Base-by-base conservation (phyloP, 2,888 invertebrate species). In the Nebria salina region DNA sequence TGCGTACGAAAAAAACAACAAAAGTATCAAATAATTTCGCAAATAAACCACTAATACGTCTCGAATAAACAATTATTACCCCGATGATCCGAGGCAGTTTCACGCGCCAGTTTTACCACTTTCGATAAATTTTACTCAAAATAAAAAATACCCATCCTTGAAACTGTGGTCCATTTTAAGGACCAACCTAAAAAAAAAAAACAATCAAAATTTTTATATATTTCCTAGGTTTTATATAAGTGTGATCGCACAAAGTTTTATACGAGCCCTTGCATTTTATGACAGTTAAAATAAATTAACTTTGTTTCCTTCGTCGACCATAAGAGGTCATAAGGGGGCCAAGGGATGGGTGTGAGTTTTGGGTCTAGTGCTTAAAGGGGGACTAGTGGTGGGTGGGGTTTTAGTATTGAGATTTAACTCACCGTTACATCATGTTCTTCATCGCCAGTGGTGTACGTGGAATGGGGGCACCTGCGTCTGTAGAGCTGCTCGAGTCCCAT, bases 401-500 rank as follows among this genome's bases (percentile, higher is more conserved):
- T 34, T 34, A 34, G 34, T 4, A 34, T 34, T 34, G 5, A 34
- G 5, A 34, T 4, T 4, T 5, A 6, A 43, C 75, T 75, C 15
- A 75, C 75, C 15, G 75, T 75, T 75, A 75, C 11, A 20, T 75
- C 75, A 15, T 54, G 65, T 9, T 75, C 75, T 11, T 70, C 76
- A 8, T 76, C 76, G 7, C 43, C 68, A 8, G 15, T 25, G 76
- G 70, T 26, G 25, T 70, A 70, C 34, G 42, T 68, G 1, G 13
- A 5, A 15, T 76, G 76, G 15, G 65, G 76, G 15, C 76, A 65
- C 20, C 82, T 65, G 68, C 75, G 42, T 41, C 80, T 43, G 75
- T 82, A 82, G n/a, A 79, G 77, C 82, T 86, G 87, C 3, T 87
- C 87, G 80, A 88, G 87, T 1, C 88, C 88, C 88, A 88, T 88